Evolutionary conservation across 1,140 invertebrate species (phyloP).

Genomic region (Lanistes nyassanus): DNA sequence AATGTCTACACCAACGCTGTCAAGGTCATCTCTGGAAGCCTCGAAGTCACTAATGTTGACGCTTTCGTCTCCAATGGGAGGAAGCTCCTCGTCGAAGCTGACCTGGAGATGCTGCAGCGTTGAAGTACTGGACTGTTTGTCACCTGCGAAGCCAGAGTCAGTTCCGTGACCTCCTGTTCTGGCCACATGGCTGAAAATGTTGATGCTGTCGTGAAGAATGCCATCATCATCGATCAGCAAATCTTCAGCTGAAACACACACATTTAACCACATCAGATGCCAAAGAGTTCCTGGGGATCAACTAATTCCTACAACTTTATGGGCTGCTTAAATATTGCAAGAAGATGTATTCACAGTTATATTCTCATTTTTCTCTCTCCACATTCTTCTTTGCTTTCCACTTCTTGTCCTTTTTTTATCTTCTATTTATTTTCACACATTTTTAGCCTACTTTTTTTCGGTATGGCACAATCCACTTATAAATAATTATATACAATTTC

Average conservation of each 20-base stretch:
- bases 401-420: too few species aligned
- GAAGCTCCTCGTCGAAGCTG: constrained; percentile 48
- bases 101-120: constrained; percentile 51
- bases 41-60: constrained; percentile 61
- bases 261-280: background rate
- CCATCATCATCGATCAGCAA: constrained; percentile 58
- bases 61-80: constrained; percentile 34
- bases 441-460: too few species aligned
- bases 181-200: constrained; percentile 40
- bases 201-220: constrained; percentile 53
- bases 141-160: constrained; percentile 57
- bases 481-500: too few species aligned
- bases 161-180: constrained; percentile 51
- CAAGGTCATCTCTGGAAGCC: constrained; percentile 57
- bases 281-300: background rate
- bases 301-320: background rate
- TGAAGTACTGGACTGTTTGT: constrained; percentile 54
- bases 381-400: too few species aligned
- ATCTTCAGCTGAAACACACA: constrained; percentile 29
- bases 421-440: too few species aligned
- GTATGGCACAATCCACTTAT: too few species aligned
- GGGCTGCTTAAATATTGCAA: background rate
- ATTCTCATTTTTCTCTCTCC: too few species aligned
- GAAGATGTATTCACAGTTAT: too few species aligned
- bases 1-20: constrained; percentile 46